Base-by-base conservation (phyloP, 2,113 vertebrate species). In the Dasyornis broadbenti region DNA sequence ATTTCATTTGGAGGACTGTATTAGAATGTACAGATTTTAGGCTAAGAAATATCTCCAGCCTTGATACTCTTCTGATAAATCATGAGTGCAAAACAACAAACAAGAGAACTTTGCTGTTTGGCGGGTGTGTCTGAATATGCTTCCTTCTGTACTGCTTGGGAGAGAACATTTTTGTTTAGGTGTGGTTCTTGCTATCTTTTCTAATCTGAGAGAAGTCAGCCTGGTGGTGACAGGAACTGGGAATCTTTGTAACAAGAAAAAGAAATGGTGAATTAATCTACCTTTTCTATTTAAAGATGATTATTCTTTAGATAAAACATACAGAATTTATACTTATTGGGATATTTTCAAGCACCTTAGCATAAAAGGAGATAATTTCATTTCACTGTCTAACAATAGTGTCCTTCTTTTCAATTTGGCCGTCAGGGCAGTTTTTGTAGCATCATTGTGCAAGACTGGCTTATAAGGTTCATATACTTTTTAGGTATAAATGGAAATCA, bases 51-150 rank as follows among this genome's bases (percentile, higher is more conserved):
- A 27, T 27, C 27, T 77, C 6, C 33, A 80, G 30, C 27, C 33
- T 77, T 90, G 42, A 76, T 35, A 87, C 68, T 80, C 23, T 81
- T 57, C 40, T 61, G 37, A 30, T 84, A 89, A 76, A n/a, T 69
- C 21, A 11, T 49, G 33, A 12, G 49, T 91, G 61, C 13, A 89
- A 81, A 82, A 18, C n/a, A 82, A 60, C 15, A 52, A 73, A 59
- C 4, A 85, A 56, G n/a, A 54, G 2, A 22, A 78, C 15, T 57
- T 93, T 14, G 13, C n/a, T 30, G 22, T 65, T 66, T 77, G 8
- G 15, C 6, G 6, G 0, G 4, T 15, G 1, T 11, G 22, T 42
- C 49, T 54, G 27, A 57, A 70, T 45, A 31, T 0, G 0, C 14
- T 76, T 80, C 27, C 66, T 8, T 44, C 49, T 39, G 26, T 35